phyloP scores from a whole-genome alignment of 2,797 vertebrate species.

The Chelon auratus region DNA sequence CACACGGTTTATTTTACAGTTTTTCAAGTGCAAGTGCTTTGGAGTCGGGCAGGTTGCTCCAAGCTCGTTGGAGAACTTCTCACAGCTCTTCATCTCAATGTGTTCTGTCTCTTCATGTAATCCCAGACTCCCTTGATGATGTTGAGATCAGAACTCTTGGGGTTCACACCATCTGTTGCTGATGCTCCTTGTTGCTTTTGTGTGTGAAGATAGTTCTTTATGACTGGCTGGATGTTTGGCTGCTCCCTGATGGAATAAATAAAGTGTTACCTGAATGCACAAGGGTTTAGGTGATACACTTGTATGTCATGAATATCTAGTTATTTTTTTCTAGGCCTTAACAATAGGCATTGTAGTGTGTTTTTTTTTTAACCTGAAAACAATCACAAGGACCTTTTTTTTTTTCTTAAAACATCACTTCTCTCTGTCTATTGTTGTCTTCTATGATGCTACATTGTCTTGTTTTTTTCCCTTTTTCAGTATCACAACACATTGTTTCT shows the following conservation, averaged over 20 bases:
- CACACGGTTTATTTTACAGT: too few species aligned
- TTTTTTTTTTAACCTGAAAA: background rate
- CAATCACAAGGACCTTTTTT: background rate
- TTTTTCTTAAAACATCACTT: background rate
- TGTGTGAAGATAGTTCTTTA: constrained; percentile 6
- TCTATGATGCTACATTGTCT: constrained; percentile 26
- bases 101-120: too few species aligned
- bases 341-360: background rate
- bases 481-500: constrained; percentile 21
- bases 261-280: background rate
- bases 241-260: background rate
- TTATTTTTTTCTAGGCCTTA: background rate
- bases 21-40: too few species aligned
- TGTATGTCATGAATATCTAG: background rate
- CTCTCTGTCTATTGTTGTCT: constrained; percentile 1
- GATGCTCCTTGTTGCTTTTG: constrained; percentile 8
- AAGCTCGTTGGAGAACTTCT: too few species aligned
- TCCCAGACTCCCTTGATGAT: background rate
- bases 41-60: too few species aligned
- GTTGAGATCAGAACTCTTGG: background rate
- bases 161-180: background rate
- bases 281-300: background rate
- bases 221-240: background rate
- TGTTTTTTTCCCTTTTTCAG: background rate
- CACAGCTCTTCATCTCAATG: too few species aligned